Evolutionary conservation across 2,888 invertebrate genomes (phyloP).

Genomic region (Diaprepes abbreviatus): DNA sequence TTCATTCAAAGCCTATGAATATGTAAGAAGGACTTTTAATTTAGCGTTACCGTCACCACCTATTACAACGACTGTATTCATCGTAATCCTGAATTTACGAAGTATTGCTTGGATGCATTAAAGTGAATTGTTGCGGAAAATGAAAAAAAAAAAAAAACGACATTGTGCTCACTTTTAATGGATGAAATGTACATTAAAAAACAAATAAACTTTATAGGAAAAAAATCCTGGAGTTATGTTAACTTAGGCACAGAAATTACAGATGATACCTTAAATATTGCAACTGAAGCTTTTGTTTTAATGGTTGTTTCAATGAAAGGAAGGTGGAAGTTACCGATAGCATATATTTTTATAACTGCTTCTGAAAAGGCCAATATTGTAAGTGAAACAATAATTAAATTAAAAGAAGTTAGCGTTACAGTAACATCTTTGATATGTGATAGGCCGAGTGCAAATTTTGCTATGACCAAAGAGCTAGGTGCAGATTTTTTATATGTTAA

Average conservation of each 20-base stretch:
- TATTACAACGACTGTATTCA: slow-evolving; percentile 10
- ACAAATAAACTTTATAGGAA: slow-evolving; percentile 50
- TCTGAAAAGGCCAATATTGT: slow-evolving; percentile 45
- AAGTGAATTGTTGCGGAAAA: neutral
- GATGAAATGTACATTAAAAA: slow-evolving; percentile 53
- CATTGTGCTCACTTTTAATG: slow-evolving; percentile 46
- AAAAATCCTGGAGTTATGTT: slow-evolving; percentile 38
- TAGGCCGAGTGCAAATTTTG: slow-evolving; percentile 45
- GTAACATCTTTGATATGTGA: slow-evolving; percentile 44
- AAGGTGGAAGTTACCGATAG: slow-evolving; percentile 51
- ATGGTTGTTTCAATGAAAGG: slow-evolving; percentile 45
- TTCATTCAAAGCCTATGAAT: no score
- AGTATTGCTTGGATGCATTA: slow-evolving; percentile 18
- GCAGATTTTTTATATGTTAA: slow-evolving; percentile 14
- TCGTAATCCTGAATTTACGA: no score
- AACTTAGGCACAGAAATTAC: slow-evolving; percentile 35
- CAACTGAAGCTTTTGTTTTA: slow-evolving; percentile 47
- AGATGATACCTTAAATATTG: slow-evolving; percentile 26
- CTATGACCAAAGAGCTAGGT: slow-evolving; percentile 39
- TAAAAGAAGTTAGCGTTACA: slow-evolving; percentile 38
- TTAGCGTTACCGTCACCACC: slow-evolving; percentile 13
- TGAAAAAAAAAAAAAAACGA: neutral
- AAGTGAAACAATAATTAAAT: slow-evolving; percentile 27
- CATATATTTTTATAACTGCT: slow-evolving; percentile 50
- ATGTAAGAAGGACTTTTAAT: no score